These are phyloP conservation scores for Platyscapa corneri DNA, from an alignment of 1,140 invertebrate genomes.

Conservation along the genomic window DNA sequence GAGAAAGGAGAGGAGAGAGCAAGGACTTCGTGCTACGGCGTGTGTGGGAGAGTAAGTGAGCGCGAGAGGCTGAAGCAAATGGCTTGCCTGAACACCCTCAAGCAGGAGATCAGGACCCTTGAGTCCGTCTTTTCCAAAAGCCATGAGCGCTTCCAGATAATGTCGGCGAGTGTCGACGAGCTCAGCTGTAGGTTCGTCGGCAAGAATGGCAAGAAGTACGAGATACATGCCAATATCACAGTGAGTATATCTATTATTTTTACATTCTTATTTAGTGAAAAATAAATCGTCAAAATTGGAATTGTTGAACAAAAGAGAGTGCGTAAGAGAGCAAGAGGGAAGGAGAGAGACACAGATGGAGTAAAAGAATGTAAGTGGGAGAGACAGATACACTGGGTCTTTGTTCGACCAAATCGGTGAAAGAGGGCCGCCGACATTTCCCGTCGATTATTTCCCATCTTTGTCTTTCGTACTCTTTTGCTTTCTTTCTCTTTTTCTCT, in stretches of 20 bases:
- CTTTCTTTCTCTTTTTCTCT: not conserved
- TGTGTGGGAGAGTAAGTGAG: constrained; percentile 18
- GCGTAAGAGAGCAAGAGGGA: not conserved
- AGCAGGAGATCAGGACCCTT: constrained; percentile 97
- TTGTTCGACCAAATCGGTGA: constrained; percentile 51
- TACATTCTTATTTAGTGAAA: not conserved
- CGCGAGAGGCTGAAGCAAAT: constrained; percentile 77
- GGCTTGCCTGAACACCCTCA: constrained; percentile 98
- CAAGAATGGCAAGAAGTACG: constrained; percentile 94
- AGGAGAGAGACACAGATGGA: constrained; percentile 17
- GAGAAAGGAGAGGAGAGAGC: not conserved
- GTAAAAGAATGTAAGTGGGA: constrained; percentile 32
- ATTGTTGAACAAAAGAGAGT: not conserved
- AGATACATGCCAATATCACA: constrained; percentile 98
- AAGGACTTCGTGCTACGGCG: not conserved
- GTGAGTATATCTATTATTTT: constrained; percentile 78
- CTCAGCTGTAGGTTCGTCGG: constrained; percentile 97
- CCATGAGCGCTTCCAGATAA: constrained; percentile 97
- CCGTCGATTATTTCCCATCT: constrained; percentile 41
- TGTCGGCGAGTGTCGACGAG: constrained; percentile 98
- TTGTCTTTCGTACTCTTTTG: not conserved
- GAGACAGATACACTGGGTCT: constrained; percentile 42
- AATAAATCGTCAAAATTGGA: not conserved
- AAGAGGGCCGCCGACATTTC: constrained; percentile 50
- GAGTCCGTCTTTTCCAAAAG: constrained; percentile 95